These are phyloP conservation scores for Ceraclea dissimilis DNA, from an alignment of 2,888 invertebrate species.

Conservation along the genomic window DNA sequence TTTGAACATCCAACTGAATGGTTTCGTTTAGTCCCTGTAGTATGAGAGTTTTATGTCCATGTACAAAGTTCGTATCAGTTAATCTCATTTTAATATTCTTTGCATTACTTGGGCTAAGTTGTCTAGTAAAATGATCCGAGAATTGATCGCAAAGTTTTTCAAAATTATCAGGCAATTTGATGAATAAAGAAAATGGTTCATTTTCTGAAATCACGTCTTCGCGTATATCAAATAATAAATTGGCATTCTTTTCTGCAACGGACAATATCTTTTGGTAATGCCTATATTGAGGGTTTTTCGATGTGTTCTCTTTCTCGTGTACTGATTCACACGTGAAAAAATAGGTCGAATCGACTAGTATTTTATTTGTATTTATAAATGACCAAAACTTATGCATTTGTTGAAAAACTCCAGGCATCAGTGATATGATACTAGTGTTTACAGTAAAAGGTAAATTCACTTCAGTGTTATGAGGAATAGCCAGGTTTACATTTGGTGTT, in stretches of 20 bases:
- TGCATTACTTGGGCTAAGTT: background rate
- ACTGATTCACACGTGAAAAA: constrained; percentile 1
- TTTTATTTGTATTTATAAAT: constrained; percentile 3
- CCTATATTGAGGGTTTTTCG: background rate
- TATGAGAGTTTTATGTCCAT: background rate
- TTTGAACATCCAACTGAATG: constrained; percentile 3
- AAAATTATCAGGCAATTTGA: constrained; percentile 10
- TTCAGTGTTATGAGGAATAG: background rate
- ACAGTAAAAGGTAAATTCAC: background rate
- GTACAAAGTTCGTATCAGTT: constrained; percentile 2
- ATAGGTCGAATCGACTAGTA: constrained; percentile 6
- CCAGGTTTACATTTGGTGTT: background rate
- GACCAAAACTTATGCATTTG: constrained; percentile 11
- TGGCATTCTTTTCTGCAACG: constrained; percentile 5
- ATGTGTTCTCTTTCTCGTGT: background rate
- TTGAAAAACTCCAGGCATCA: constrained; percentile 6
- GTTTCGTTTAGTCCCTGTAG: background rate
- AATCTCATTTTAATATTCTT: constrained; percentile 4
- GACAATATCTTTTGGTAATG: background rate
- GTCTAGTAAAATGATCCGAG: constrained; percentile 1
- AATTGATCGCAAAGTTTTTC: constrained; percentile 2
- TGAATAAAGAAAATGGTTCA: background rate
- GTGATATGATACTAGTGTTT: constrained; percentile 3
- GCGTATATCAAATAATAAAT: background rate
- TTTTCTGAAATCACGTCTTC: background rate